phyloP scores from a whole-genome alignment of 1,140 invertebrate genomes.

The Colletes gigas region DNA sequence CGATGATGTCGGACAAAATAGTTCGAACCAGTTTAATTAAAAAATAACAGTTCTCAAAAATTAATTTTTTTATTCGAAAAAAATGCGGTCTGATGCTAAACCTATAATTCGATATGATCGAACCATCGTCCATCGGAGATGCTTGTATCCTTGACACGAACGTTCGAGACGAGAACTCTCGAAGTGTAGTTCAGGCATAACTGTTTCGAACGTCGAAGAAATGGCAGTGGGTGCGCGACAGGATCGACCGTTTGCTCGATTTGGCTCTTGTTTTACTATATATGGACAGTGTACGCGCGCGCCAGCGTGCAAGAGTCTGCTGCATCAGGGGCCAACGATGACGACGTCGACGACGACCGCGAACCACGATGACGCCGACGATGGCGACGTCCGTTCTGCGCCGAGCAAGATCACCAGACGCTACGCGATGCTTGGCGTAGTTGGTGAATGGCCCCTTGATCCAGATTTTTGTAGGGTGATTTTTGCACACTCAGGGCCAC shows the following conservation, averaged over 20 bases:
- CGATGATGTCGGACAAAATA: too few relatives aligned
- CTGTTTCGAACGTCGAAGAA: background rate
- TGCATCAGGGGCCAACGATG: slow-evolving; percentile 4
- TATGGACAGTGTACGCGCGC: background rate
- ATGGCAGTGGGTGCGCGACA: background rate
- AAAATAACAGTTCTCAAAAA: too few relatives aligned
- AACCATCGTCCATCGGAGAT: too few relatives aligned
- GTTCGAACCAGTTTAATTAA: too few relatives aligned
- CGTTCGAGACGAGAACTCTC: too few relatives aligned
- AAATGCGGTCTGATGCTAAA: too few relatives aligned
- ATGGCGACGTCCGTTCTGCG: slow-evolving; percentile 7
- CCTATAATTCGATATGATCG: too few relatives aligned
- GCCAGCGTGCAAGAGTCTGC: background rate
- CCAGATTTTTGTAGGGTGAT: slow-evolving; percentile 73
- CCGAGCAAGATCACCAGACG: background rate
- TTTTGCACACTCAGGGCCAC: slow-evolving; percentile 70
- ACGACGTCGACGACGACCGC: slow-evolving; percentile 2
- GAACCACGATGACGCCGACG: background rate
- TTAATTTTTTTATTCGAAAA: too few relatives aligned
- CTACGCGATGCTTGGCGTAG: slow-evolving; percentile 36
- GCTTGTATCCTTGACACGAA: too few relatives aligned
- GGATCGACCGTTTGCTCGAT: background rate
- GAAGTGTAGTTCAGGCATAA: background rate
- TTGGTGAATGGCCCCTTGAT: slow-evolving; percentile 73
- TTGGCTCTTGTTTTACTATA: slow-evolving; percentile 22